Conservation (phyloP, 2,113 vertebrate species). For the Xenotilapia flavipinnis region DNA sequence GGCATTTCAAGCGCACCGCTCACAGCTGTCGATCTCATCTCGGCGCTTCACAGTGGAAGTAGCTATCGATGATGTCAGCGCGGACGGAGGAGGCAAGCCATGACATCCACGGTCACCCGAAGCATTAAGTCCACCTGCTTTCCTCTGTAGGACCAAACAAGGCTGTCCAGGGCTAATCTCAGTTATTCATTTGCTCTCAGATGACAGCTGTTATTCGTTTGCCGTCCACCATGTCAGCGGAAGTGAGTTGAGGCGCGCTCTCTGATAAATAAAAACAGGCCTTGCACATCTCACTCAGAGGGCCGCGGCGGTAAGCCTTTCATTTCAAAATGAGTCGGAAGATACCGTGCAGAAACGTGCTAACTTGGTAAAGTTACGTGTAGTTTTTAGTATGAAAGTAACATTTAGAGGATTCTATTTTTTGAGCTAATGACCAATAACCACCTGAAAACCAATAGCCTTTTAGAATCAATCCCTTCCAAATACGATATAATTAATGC, state of each 20-base stretch:
- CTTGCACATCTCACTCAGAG: background rate
- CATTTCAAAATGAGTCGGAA: background rate
- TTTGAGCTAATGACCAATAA: slow-evolving; percentile 7
- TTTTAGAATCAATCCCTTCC: slow-evolving; percentile 1
- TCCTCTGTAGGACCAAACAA: slow-evolving; percentile 28
- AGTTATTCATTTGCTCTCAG: background rate
- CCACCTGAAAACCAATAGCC: background rate
- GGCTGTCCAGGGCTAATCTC: slow-evolving; percentile 33
- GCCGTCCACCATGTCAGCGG: background rate
- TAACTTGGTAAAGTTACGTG: background rate
- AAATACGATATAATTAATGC: background rate
- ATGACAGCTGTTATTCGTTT: background rate
- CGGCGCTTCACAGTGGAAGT: background rate
- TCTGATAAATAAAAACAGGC: background rate
- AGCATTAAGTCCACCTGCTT: background rate
- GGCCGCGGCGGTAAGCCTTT: background rate
- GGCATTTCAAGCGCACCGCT: background rate
- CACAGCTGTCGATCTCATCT: background rate
- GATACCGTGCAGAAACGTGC: background rate
- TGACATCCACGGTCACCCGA: background rate
- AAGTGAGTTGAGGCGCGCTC: background rate
- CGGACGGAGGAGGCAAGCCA: background rate
- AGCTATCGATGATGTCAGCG: slow-evolving; percentile 13
- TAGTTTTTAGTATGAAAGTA: background rate
- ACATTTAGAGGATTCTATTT: slow-evolving; percentile 1